Conservation (phyloP, 2,113 vertebrate genomes). For the Anhinga rufa region DNA sequence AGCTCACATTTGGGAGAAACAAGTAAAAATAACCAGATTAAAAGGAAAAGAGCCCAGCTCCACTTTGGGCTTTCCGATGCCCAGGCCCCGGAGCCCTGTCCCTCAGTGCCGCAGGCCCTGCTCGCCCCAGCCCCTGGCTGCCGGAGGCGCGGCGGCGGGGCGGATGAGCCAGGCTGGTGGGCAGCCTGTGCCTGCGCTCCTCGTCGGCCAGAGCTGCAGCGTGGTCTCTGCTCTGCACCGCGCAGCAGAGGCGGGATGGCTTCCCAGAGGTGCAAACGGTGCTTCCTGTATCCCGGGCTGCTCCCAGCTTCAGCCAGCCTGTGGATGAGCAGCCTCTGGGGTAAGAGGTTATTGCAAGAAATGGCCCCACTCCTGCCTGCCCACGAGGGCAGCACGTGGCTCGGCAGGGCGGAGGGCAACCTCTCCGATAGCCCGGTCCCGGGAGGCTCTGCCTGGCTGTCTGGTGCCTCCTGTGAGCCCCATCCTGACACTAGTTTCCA, state of each 20-base stretch:
- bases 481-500: background rate
- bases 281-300: background rate
- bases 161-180: background rate
- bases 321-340: background rate
- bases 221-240: background rate
- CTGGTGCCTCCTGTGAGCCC: background rate
- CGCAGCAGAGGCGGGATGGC: background rate
- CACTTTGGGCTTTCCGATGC: background rate
- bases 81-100: accelerated
- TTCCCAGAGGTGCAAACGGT: background rate
- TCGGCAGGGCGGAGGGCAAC: background rate
- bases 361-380: background rate
- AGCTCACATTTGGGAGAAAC: background rate
- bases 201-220: background rate
- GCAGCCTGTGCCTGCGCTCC: background rate
- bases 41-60: background rate
- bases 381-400: background rate
- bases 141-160: background rate
- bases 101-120: accelerated
- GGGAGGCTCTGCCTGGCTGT: background rate
- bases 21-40: background rate
- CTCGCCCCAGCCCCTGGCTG: background rate
- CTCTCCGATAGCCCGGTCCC: background rate
- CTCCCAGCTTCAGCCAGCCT: background rate
- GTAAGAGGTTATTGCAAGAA: too few species aligned